These are phyloP conservation scores for Oreochromis spilurus DNA, from an alignment of 2,113 vertebrate species.

Conservation along the genomic window DNA sequence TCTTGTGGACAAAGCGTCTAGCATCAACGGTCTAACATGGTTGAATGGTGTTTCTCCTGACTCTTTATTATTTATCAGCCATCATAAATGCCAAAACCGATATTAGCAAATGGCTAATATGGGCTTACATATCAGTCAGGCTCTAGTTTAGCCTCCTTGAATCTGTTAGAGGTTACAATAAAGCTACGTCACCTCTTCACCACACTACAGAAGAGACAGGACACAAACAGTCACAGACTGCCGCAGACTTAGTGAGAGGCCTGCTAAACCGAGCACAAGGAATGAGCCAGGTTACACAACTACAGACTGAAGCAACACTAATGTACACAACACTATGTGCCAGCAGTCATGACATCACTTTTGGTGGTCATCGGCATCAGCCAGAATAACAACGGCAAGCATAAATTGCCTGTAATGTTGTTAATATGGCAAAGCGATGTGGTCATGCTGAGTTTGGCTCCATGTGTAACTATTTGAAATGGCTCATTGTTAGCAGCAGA, in stretches of 20 bases:
- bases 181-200: accelerated
- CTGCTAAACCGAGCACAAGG: not conserved
- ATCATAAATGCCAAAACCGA: not conserved
- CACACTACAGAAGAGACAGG: not conserved
- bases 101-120: not conserved
- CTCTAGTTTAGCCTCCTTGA: not conserved
- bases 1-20: not conserved
- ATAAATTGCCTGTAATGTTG: not conserved
- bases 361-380: not conserved
- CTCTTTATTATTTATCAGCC: not conserved
- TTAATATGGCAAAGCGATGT: not conserved
- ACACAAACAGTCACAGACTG: not conserved
- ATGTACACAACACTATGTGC: not conserved
- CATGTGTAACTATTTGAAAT: accelerated
- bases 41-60: not conserved
- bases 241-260: not conserved
- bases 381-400: not conserved
- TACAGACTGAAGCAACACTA: not conserved
- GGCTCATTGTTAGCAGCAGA: not conserved
- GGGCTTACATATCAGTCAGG: not conserved
- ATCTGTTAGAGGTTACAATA: not conserved
- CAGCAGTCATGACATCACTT: not conserved
- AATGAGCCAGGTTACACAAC: not conserved
- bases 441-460: not conserved
- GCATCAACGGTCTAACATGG: not conserved